phyloP scores from a whole-genome alignment of 2,113 vertebrate genomes.

The Anguilla rostrata region DNA sequence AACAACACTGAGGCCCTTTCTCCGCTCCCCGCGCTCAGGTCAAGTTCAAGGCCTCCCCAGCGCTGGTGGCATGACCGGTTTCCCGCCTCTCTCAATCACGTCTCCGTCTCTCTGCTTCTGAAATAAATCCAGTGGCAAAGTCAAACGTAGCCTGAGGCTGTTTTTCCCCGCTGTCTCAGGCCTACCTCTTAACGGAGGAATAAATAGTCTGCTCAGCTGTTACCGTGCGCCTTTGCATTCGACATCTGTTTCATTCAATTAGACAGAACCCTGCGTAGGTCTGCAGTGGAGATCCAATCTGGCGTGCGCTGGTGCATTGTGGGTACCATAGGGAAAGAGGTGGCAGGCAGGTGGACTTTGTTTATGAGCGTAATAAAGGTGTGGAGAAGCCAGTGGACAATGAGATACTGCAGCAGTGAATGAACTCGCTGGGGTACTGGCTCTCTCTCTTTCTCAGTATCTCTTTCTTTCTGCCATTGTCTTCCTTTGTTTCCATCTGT shows the following conservation, averaged over 20 bases:
- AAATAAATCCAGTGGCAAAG: not conserved
- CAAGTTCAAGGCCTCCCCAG: not conserved
- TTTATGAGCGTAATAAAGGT: constrained; percentile 9
- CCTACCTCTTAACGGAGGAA: not conserved
- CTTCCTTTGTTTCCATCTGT: not conserved
- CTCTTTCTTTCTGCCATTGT: not conserved
- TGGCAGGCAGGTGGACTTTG: not conserved
- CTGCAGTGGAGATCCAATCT: not conserved
- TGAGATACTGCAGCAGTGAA: not conserved
- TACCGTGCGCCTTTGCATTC: not conserved
- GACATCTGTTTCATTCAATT: not conserved
- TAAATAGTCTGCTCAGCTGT: not conserved
- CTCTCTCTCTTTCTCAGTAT: not conserved
- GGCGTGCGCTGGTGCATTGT: not conserved
- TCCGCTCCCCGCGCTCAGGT: not conserved
- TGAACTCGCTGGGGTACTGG: not conserved
- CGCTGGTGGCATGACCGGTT: not conserved
- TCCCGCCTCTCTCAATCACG: not conserved
- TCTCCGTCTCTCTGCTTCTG: not conserved
- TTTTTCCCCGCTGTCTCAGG: not conserved
- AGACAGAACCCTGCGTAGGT: not conserved
- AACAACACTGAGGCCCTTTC: not conserved
- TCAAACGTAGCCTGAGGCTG: not conserved
- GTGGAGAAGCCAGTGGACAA: not conserved
- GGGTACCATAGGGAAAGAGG: not conserved